Conservation (phyloP, 2,888 invertebrate genomes). For the Lepidochrysops patricia region DNA sequence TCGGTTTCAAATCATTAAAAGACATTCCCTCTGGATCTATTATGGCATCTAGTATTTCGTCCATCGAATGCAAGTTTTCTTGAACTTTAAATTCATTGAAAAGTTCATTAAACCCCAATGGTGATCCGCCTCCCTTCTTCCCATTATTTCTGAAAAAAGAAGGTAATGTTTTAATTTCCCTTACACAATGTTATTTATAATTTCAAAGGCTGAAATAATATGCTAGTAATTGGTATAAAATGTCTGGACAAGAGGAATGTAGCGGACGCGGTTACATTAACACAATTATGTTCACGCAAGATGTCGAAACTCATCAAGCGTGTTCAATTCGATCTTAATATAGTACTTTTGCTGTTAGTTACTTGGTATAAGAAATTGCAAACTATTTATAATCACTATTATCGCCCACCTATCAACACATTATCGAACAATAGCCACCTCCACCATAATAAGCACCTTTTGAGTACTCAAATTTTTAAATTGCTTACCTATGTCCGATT, state of each 20-base stretch:
- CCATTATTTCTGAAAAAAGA: constrained; percentile 73
- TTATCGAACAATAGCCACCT: too few relatives aligned
- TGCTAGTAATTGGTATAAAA: constrained; percentile 10
- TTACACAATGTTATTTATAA: neutral
- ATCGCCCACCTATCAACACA: neutral
- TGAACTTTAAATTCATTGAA: constrained; percentile 91
- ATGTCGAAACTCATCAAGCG: constrained; percentile 53
- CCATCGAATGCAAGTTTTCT: constrained; percentile 90
- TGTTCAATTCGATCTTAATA: constrained; percentile 45
- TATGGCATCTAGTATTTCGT: constrained; percentile 90
- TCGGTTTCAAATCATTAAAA: constrained; percentile 92
- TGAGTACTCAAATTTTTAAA: too few relatives aligned
- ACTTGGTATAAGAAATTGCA: neutral
- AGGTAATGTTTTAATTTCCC: constrained; percentile 1
- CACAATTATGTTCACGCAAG: constrained; percentile 57
- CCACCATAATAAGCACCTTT: too few relatives aligned
- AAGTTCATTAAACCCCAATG: constrained; percentile 88
- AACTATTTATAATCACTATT: neutral
- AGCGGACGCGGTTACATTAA: constrained; percentile 55
- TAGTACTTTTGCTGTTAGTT: constrained; percentile 35
- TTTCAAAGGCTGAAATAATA: neutral
- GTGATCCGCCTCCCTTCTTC: constrained; percentile 82
- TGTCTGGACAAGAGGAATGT: constrained; percentile 47
- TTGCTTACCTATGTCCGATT: constrained; percentile 76
- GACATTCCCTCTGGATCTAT: constrained; percentile 95